phyloP scores from a whole-genome alignment of 2,113 vertebrate species.

The Papio anubis region DNA sequence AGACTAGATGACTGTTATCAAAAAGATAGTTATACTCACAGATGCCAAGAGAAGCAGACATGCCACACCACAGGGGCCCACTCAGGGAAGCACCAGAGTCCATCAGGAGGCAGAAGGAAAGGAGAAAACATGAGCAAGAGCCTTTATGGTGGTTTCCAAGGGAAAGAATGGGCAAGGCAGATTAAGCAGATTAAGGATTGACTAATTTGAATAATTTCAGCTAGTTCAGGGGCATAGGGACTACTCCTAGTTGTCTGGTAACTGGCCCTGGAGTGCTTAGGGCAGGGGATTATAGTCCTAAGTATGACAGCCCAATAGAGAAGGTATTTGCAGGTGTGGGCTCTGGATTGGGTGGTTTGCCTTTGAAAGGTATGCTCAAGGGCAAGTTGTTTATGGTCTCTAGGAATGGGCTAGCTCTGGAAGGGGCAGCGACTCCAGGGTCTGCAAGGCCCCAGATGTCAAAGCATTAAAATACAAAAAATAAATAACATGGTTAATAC shows the following conservation, averaged over 20 bases:
- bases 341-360: neutral
- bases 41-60: neutral
- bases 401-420: neutral
- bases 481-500: neutral
- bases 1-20: neutral
- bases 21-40: neutral
- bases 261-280: neutral
- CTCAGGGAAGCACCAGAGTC: too few relatives aligned
- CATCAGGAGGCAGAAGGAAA: neutral
- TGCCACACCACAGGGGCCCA: fast-evolving
- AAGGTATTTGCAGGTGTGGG: neutral
- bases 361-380: neutral
- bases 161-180: neutral
- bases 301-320: neutral
- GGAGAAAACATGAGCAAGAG: neutral
- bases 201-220: neutral
- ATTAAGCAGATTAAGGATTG: neutral
- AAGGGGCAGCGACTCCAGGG: neutral
- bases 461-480: neutral
- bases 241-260: neutral
- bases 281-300: too few relatives aligned
- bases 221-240: neutral
- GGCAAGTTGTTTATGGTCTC: neutral
- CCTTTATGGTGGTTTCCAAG: neutral
- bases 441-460: neutral